phyloP scores from a whole-genome alignment of 2,888 invertebrate genomes.

The Agonopterix subpropinquella region DNA sequence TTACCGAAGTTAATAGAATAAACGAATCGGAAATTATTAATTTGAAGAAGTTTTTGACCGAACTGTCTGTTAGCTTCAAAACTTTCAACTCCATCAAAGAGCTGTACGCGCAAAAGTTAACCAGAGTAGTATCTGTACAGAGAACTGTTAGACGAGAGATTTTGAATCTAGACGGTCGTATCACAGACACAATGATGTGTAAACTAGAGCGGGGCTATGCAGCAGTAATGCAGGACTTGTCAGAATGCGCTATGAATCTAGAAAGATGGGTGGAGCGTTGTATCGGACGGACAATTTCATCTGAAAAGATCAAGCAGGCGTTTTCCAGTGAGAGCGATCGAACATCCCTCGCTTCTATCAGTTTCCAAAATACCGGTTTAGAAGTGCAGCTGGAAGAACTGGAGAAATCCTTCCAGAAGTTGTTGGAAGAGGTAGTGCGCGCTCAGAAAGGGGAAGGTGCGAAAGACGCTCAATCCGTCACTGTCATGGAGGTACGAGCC shows the following conservation, averaged over 20 bases:
- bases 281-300: slow-evolving; percentile 41
- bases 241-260: slow-evolving; percentile 53
- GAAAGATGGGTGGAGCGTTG: slow-evolving; percentile 61
- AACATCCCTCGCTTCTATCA: slow-evolving; percentile 31
- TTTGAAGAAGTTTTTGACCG: slow-evolving; percentile 56
- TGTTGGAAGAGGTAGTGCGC: slow-evolving; percentile 46
- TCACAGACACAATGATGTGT: slow-evolving; percentile 42
- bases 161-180: slow-evolving; percentile 41
- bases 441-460: slow-evolving; percentile 42
- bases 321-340: slow-evolving; percentile 45
- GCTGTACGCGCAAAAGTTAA: slow-evolving; percentile 53
- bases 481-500: slow-evolving; percentile 72
- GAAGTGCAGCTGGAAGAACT: slow-evolving; percentile 59
- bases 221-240: slow-evolving; percentile 56
- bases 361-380: slow-evolving; percentile 49
- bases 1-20: slow-evolving; percentile 55
- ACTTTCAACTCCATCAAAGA: slow-evolving; percentile 57
- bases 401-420: slow-evolving; percentile 57
- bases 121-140: slow-evolving; percentile 50
- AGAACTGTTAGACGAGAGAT: slow-evolving; percentile 60
- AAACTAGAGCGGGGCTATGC: slow-evolving; percentile 55
- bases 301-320: slow-evolving; percentile 59
- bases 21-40: slow-evolving; percentile 61
- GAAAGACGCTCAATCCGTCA: slow-evolving; percentile 37
- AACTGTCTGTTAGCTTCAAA: slow-evolving; percentile 54